phyloP scores from a whole-genome alignment of 2,797 vertebrate species.

The Sibirionetta formosa region DNA sequence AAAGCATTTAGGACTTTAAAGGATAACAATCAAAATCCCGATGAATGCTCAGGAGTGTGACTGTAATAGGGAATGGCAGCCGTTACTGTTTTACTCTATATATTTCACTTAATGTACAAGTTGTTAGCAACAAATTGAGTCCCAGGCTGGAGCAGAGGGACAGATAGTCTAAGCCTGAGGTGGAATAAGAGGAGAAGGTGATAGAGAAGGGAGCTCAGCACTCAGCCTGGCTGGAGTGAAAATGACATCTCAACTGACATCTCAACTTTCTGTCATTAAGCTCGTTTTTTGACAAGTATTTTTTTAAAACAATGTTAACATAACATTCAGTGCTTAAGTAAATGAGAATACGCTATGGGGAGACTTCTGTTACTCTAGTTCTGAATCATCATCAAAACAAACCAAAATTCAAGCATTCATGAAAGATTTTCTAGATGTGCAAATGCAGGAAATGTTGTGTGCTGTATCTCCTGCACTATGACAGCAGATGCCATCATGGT shows the following conservation, averaged over 20 bases:
- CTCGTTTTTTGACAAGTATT: neutral
- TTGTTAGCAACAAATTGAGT: neutral
- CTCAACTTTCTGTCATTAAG: neutral
- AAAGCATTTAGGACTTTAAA: neutral
- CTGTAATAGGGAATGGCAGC: neutral
- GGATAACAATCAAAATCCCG: neutral
- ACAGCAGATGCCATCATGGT: neutral
- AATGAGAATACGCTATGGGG: neutral
- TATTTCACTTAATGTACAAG: neutral
- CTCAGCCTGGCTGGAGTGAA: neutral
- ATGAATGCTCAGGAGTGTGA: neutral
- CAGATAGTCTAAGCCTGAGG: neutral
- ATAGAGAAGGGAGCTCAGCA: rapidly evolving
- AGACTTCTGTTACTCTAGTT: neutral
- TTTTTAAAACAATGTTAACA: neutral
- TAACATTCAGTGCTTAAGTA: neutral
- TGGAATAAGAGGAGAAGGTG: neutral
- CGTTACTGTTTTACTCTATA: neutral
- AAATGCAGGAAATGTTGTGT: neutral
- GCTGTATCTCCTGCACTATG: rapidly evolving
- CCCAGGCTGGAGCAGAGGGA: neutral
- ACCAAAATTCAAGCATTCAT: neutral
- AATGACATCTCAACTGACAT: neutral
- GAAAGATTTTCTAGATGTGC: neutral
- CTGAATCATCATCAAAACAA: neutral